These are phyloP conservation scores for Tetragonula carbonaria DNA, from an alignment of 2,888 invertebrate species.

Conservation along the genomic window DNA sequence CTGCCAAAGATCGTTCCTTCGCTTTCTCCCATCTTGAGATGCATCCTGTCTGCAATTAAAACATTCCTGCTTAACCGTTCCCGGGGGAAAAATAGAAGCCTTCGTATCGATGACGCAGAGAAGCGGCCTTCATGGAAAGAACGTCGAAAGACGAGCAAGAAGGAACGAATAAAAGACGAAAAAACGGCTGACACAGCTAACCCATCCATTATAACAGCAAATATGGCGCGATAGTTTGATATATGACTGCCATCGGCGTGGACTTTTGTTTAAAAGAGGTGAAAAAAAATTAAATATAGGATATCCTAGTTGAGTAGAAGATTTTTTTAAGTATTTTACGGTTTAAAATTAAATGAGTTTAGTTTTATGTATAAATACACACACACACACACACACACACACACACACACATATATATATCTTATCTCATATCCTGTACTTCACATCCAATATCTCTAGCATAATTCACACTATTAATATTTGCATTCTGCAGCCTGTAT, in stretches of 20 bases:
- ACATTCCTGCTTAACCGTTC: constrained; percentile 59
- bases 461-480: no score
- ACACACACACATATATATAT: no score
- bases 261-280: not conserved
- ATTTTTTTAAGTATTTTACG: no score
- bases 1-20: not conserved
- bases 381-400: no score
- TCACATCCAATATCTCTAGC: no score
- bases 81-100: constrained; percentile 17
- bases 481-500: no score
- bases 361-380: no score
- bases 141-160: constrained; percentile 5
- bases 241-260: constrained; percentile 68
- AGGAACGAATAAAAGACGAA: constrained; percentile 26
- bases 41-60: constrained; percentile 60
- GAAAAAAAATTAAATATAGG: not conserved
- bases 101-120: not conserved
- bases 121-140: constrained; percentile 8
- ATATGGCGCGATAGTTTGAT: constrained; percentile 69
- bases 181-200: constrained; percentile 41
- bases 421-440: no score
- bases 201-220: constrained; percentile 65
- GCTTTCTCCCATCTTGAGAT: not conserved
- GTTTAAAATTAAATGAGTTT: no score
- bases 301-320: not conserved